Evolutionary conservation across 2,888 invertebrate species (phyloP).

Genomic region (Oscheius sp.): DNA sequence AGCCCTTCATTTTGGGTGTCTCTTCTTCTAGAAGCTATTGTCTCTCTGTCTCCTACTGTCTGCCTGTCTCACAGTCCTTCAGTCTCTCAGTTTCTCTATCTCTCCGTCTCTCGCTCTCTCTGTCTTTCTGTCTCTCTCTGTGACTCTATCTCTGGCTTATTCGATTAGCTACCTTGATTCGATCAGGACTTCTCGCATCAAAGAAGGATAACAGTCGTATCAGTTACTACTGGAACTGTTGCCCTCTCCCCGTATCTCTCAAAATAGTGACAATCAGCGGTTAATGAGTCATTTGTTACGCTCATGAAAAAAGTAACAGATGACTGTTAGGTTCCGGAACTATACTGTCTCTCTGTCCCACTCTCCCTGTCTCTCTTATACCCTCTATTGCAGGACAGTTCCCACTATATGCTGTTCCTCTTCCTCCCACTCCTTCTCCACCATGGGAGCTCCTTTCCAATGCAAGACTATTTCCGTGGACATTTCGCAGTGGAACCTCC

Average conservation of each 20-base stretch:
- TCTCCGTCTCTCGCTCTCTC: neutral
- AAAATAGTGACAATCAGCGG: no score
- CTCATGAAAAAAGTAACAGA: no score
- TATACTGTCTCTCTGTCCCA: neutral
- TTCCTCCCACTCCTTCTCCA: neutral
- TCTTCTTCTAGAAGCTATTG: neutral
- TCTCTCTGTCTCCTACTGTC: neutral
- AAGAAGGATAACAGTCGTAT: conserved; percentile 29
- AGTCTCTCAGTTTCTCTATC: neutral
- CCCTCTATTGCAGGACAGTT: conserved; percentile 22
- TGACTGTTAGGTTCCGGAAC: neutral
- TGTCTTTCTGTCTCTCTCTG: neutral
- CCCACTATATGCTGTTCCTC: conserved; percentile 21
- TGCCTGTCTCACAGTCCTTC: neutral
- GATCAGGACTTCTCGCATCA: conserved; percentile 22
- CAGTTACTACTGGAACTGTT: neutral
- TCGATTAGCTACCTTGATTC: conserved; percentile 23
- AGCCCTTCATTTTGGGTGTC: neutral
- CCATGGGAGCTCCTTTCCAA: conserved; percentile 14
- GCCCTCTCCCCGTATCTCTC: no score
- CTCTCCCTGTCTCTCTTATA: neutral
- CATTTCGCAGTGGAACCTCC: conserved; percentile 57
- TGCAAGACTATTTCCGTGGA: conserved; percentile 44
- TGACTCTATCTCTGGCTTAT: neutral
- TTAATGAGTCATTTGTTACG: no score